Evolutionary conservation across 2,113 vertebrate genomes (phyloP), one percentile per base, ranked within the genome.

Genomic region (Planiliza haematocheilus): DNA sequence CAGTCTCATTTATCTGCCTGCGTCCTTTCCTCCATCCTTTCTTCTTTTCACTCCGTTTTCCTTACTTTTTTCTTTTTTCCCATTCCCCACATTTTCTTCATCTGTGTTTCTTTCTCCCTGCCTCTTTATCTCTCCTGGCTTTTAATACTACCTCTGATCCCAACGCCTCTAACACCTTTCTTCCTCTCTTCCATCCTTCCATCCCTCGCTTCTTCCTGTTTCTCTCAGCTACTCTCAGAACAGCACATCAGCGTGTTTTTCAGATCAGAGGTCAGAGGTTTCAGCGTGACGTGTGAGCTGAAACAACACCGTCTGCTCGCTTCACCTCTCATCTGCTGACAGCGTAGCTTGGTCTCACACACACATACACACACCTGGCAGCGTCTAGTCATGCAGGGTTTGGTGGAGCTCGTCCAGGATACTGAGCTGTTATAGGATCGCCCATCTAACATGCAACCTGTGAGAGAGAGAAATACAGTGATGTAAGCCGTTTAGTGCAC

Each of bases 361-460:
- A 57, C 52, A 63, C 50, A 1, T 53, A 57, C 34, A 82, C 88
- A 86, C 91, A 99, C 98, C 96, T 98, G 98, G 83, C 98, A 99
- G 67, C 95, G 93, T 10, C 85, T 93, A 0, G 91, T 95, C 50
- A 95, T 70, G 58, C 98, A 99, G 37, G 96, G 96, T 21, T 97
- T 95, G 21, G 81, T 73, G 9, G 94, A 83, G 18, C 81, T 93
- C 48, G 94, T 95, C 98, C 98, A 99, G 58, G 93, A 95, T 62
- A 92, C 93, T 0, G 98, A 97, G 89, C 95, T 99, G 91, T 97
- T 99, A 60, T 97, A 98, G 0, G 89, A 92, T 18, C 86, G 92
- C 61, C 96, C 97, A 63, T 93, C 95, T 79, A 97, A 93, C 86
- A 84, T 94, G 81, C 98, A 99, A 36, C 96, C 98, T 99, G 1